Evolutionary conservation across 2,113 vertebrate species (phyloP).

Genomic region (Diadophis punctatus): DNA sequence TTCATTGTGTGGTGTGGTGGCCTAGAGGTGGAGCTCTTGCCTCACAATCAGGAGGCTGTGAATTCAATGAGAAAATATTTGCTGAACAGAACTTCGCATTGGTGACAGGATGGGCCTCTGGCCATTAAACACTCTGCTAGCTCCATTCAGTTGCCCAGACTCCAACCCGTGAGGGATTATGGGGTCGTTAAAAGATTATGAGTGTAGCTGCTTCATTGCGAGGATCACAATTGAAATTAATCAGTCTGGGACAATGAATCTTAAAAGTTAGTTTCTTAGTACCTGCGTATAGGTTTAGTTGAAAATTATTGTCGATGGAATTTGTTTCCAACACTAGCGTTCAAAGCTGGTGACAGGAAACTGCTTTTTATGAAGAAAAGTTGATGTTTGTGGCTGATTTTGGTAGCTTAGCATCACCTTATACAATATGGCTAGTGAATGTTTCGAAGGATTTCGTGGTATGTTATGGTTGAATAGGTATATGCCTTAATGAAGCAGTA

Average conservation of each 20-base stretch:
- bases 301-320: background rate
- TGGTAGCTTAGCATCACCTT: background rate
- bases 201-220: background rate
- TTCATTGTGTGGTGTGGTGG: background rate
- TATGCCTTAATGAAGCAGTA: background rate
- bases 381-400: accelerated
- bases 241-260: background rate
- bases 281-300: background rate
- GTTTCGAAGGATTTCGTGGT: accelerated
- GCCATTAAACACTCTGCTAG: too few relatives aligned
- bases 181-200: too few relatives aligned
- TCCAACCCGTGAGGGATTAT: too few relatives aligned
- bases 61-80: too few relatives aligned
- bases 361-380: background rate
- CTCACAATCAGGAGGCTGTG: too few relatives aligned
- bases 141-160: too few relatives aligned
- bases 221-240: background rate
- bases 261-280: background rate
- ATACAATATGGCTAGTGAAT: background rate
- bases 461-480: background rate
- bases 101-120: too few relatives aligned
- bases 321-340: background rate
- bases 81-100: too few relatives aligned
- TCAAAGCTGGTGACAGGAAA: background rate
- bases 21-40: too few relatives aligned